Evolutionary conservation across 2,888 invertebrate species (phyloP).

Genomic region (Drosophila algonquin): DNA sequence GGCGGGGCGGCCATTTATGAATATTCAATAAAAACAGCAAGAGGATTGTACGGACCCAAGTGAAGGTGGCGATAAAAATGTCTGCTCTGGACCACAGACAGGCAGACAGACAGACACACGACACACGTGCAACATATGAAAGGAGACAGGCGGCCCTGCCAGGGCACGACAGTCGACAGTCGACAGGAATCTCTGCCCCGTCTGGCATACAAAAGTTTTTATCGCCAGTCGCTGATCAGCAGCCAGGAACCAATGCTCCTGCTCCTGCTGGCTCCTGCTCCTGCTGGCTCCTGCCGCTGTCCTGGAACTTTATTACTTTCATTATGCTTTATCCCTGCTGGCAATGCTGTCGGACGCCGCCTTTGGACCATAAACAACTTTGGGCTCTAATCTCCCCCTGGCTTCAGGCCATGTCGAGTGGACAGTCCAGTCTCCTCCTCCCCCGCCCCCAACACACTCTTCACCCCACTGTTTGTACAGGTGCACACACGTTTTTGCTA

Average conservation of each 20-base stretch:
- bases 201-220: constrained; percentile 60
- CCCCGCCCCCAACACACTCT: neutral
- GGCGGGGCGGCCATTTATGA: constrained; percentile 73
- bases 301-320: constrained; percentile 76
- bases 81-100: constrained; percentile 71
- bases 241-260: constrained; percentile 12
- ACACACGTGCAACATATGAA: constrained; percentile 36
- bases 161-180: constrained; percentile 1
- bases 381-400: constrained; percentile 65
- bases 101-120: constrained; percentile 49
- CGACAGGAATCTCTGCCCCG: neutral
- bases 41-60: constrained; percentile 14
- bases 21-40: constrained; percentile 79
- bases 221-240: constrained; percentile 57
- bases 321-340: constrained; percentile 67
- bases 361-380: constrained; percentile 71
- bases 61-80: constrained; percentile 77
- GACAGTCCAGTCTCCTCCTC: constrained; percentile 7
- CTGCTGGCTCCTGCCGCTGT: constrained; percentile 25
- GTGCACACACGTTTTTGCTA: constrained; percentile 68
- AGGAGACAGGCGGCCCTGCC: constrained; percentile 42
- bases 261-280: neutral
- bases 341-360: constrained; percentile 14
- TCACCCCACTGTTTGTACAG: constrained; percentile 50
- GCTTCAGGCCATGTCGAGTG: constrained; percentile 50